Conservation (phyloP, 2,888 invertebrate species). For the Lithosia quadra region DNA sequence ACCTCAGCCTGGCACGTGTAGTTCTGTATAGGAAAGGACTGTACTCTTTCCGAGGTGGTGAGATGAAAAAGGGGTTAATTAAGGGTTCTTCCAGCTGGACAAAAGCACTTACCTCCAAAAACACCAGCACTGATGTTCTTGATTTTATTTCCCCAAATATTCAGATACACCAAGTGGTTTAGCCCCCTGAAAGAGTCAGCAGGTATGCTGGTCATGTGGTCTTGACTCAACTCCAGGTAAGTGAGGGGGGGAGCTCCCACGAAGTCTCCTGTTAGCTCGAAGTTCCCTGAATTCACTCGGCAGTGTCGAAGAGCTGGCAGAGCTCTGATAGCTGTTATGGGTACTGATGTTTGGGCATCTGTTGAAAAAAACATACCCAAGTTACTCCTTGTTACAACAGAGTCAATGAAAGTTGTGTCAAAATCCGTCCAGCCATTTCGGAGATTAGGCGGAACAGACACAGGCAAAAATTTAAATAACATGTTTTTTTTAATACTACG, state of each 20-base stretch:
- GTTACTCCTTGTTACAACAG: conserved; percentile 21
- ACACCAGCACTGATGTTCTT: conserved; percentile 31
- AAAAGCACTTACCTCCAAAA: conserved; percentile 35
- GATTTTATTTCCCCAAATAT: conserved; percentile 50
- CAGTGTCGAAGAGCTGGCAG: conserved; percentile 38
- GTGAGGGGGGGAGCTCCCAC: background rate
- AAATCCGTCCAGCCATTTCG: no score
- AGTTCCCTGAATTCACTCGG: conserved; percentile 32
- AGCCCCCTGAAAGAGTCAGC: conserved; percentile 46
- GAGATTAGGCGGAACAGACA: no score
- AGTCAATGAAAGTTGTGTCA: no score
- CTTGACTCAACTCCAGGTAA: conserved; percentile 34
- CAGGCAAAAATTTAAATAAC: no score
- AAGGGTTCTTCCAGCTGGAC: no score
- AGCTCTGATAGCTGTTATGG: conserved; percentile 23
- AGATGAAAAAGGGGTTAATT: no score
- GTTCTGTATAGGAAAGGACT: no score
- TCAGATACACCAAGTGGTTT: conserved; percentile 31
- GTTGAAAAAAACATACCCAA: no score
- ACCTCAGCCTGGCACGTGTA: no score
- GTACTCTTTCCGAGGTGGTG: no score
- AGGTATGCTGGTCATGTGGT: conserved; percentile 28
- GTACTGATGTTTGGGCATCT: conserved; percentile 26
- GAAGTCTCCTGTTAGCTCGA: conserved; percentile 26
- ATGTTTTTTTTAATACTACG: no score